Base-by-base conservation (phyloP, 2,888 invertebrate genomes). In the Harmothoe impar region DNA sequence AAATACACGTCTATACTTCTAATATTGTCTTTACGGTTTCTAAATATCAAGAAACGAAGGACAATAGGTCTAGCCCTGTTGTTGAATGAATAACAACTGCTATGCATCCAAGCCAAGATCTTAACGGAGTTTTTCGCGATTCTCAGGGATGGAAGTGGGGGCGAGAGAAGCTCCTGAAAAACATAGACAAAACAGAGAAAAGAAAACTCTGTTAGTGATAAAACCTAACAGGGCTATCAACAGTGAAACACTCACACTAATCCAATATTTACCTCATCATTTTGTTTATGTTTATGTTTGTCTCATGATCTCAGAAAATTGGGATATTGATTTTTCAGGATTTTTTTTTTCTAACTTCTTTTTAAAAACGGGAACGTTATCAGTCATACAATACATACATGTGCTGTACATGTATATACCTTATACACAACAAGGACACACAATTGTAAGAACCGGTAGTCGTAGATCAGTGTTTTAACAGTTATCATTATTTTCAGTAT, bases 171-270 rank as follows among this genome's bases (percentile, higher is more conserved):
- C 54, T 86, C 86, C 86, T 86, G 86, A 25, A 86, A 86, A 86
- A 86, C 86, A 86, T 86, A 86, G 86, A 86, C 56, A 86, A 81
- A 86, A 86, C 86, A 86, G 86, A 86, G 86, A 86, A 86, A 54
- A 86, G 56, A 86, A 43, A 54, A 86, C 86, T 86, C 54, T 56
- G 56, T 86, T 86, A 86, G 86, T 86, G 56, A 52, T 56, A 56
- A 54, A 86, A 54, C 86, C 86, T 86, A 20, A 35, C 5, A 81
- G 81, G 43, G 35, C 81, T 33, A 35, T 43, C 20, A 35, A 81
- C 33, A 81, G 81, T 23, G 3, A 33, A 62, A 81, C 81, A 25
- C 81, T 81, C 81, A 20, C 43, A 7, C 72, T 72, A n/a, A 7
- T 72, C 72, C 25, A 72, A 25, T 7, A n/a, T 15, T 72, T 72